Conservation (phyloP, 2,797 vertebrate species). For the Neosalanx taihuensis region DNA sequence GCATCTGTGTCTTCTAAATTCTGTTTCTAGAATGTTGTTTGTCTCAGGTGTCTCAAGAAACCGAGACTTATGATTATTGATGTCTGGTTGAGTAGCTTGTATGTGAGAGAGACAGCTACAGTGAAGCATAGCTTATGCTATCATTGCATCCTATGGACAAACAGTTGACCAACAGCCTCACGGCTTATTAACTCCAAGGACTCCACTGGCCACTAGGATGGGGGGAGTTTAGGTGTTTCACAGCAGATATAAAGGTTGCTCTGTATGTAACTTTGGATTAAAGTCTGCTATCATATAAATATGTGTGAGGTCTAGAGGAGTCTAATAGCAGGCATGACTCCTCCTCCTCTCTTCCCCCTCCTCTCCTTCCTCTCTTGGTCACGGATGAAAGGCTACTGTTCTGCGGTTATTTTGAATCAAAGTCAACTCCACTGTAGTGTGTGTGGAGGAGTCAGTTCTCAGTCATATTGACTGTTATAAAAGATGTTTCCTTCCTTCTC, state of each 20-base stretch:
- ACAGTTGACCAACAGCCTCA: constrained; percentile 28
- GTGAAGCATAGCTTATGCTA: too few relatives aligned
- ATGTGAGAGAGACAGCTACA: too few relatives aligned
- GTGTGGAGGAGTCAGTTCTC: constrained; percentile 45
- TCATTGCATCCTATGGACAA: constrained; percentile 49
- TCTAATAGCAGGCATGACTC: too few relatives aligned
- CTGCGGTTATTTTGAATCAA: constrained; percentile 43
- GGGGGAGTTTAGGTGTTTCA: too few relatives aligned
- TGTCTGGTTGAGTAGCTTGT: too few relatives aligned
- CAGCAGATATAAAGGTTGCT: not conserved
- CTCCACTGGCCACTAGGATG: constrained; percentile 41
- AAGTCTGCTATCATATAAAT: too few relatives aligned
- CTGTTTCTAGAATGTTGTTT: constrained; percentile 1
- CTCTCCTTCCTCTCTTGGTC: too few relatives aligned
- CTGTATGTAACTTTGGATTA: too few relatives aligned
- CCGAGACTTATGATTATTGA: constrained; percentile 6
- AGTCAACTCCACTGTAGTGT: constrained; percentile 33
- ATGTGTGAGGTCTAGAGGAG: too few relatives aligned
- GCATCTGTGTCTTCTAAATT: constrained; percentile 32
- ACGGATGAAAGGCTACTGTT: constrained; percentile 36
- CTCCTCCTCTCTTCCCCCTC: too few relatives aligned
- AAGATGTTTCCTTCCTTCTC: constrained; percentile 30
- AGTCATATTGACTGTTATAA: constrained; percentile 79
- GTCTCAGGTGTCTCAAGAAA: constrained; percentile 17
- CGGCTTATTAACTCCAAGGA: constrained; percentile 44